These are phyloP conservation scores for Clarias pachynema DNA, from an alignment of 2,797 vertebrate species.

Conservation along the genomic window DNA sequence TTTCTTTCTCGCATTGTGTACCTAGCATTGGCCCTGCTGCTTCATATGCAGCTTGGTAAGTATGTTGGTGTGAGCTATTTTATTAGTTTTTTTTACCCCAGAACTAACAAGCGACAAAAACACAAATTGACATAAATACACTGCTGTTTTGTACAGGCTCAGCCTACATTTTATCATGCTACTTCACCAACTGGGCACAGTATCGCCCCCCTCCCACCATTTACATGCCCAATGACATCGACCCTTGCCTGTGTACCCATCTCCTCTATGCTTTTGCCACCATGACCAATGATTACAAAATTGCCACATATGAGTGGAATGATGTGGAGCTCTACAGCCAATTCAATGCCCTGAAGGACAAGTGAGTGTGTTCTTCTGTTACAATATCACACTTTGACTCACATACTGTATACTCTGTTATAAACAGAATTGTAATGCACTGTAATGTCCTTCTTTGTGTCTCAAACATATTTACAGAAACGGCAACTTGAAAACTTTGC, in stretches of 20 bases:
- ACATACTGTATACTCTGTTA: background rate
- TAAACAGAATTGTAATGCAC: background rate
- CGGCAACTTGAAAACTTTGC: constrained; percentile 75
- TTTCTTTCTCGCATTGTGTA: constrained; percentile 7
- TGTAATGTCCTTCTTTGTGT: background rate
- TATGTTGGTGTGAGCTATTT: background rate
- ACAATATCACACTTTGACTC: background rate
- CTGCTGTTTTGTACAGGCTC: constrained; percentile 63
- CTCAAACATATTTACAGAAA: constrained; percentile 66
- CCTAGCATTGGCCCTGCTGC: constrained; percentile 71
- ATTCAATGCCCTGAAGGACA: constrained; percentile 77
- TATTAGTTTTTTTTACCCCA: background rate
- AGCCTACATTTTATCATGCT: constrained; percentile 77
- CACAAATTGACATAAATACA: background rate
- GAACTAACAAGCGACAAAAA: background rate
- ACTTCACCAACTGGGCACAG: constrained; percentile 82
- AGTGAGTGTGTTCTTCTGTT: constrained; percentile 61
- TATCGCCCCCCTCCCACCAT: constrained; percentile 72
- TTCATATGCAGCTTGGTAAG: constrained; percentile 73
- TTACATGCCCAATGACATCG: constrained; percentile 71
- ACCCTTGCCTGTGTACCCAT: constrained; percentile 77
- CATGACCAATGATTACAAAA: constrained; percentile 71
- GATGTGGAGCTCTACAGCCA: constrained; percentile 74
- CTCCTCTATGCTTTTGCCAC: constrained; percentile 80
- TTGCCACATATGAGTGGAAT: constrained; percentile 75